Base-by-base conservation (phyloP, 2,888 invertebrate genomes). In the Oxystoma pomonae region DNA sequence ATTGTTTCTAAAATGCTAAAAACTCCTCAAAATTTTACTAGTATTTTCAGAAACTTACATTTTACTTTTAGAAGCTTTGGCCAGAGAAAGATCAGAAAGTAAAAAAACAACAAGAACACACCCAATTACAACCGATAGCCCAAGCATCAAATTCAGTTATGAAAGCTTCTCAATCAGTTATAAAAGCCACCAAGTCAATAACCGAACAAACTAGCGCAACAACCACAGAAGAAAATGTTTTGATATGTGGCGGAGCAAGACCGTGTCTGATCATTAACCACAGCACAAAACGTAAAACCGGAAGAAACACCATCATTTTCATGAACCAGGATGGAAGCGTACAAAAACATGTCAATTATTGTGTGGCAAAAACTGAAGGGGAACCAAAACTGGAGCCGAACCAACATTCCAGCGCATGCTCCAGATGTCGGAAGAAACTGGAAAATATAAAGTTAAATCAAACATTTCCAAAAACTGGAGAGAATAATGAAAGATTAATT, bases 191-290 rank as follows among this genome's bases (percentile, higher is more conserved):
- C 3, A 35, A 35, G 12, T n/a, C n/a, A n/a, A n/a, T n/a, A n/a
- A n/a, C n/a, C n/a, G n/a, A n/a, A n/a, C 35, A 35, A 35, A 19
- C 57, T 16, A 57, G n/a, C 19, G 19, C n/a, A 17, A 57, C 19
- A 9, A 17, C 20, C 9, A 20, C n/a, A 19, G 21, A 57, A 19
- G 19, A 20, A 9, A 16, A n/a, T 7, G n/a, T 53, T 53, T n/a
- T n/a, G 12, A 35, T 35, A 35, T 35, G 35, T 35, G 35, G 35
- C 3, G 53, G 19, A 50, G 50, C n/a, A 53, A 53, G 53, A 60
- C 69, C 72, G 16, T 67, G 69, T 20, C 57, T 73, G n/a, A 67
- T 71, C 7, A 68, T 73, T 9, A 72, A 72, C 60, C 73, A 73
- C 55, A 70, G 56, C 16, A 62, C 63, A 12, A 65, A 68, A 65